Evolutionary conservation across 2,797 vertebrate genomes (phyloP).

Genomic region (Decapterus maruadsi): DNA sequence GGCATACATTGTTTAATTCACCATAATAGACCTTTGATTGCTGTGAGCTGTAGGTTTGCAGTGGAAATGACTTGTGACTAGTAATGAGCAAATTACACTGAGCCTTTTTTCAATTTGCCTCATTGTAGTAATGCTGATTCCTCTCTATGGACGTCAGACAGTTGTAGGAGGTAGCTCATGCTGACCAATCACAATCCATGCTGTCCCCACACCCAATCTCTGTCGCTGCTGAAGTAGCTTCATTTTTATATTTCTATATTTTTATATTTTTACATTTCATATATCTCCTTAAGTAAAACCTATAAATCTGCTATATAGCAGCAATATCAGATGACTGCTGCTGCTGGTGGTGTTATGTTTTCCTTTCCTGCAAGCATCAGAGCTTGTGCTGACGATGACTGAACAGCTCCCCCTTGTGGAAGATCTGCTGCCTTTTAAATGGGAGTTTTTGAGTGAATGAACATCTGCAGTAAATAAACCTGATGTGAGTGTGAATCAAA

Average conservation of each 20-base stretch:
- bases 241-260: neutral
- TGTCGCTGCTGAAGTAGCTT: neutral
- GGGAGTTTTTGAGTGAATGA: neutral
- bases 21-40: neutral
- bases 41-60: neutral
- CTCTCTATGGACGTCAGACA: neutral
- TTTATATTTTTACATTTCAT: too few relatives aligned
- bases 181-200: neutral
- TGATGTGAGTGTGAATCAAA: neutral
- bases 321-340: neutral
- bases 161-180: neutral
- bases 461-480: neutral
- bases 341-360: neutral
- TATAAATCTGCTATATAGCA: neutral
- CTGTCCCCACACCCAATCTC: neutral
- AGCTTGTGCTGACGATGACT: conserved; percentile 8
- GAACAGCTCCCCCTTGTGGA: conserved; percentile 29
- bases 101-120: neutral
- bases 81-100: neutral
- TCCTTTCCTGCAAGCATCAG: neutral
- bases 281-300: neutral
- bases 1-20: neutral
- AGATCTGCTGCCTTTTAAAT: neutral
- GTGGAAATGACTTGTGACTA: neutral
- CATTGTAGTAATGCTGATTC: conserved; percentile 3